phyloP scores from a whole-genome alignment of 2,797 vertebrate genomes.

The Gallinago nigripennis region DNA sequence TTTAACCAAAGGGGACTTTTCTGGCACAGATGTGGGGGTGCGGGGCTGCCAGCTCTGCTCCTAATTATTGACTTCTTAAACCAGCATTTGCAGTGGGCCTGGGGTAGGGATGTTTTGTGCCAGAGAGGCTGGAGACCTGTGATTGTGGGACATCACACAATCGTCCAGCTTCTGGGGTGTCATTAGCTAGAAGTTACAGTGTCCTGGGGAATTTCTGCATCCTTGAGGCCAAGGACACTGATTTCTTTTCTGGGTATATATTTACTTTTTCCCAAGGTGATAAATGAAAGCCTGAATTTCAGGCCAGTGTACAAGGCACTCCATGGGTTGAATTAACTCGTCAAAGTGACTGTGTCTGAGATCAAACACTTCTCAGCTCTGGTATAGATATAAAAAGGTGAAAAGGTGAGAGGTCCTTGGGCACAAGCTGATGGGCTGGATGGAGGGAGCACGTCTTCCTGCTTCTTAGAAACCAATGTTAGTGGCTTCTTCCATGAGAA shows the following conservation, averaged over 20 bases:
- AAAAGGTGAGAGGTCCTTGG: background rate
- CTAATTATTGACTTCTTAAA: background rate
- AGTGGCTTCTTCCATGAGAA: background rate
- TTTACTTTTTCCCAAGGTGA: background rate
- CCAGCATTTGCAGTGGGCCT: rapidly evolving
- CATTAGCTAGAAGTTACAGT: rapidly evolving
- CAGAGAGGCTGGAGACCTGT: background rate
- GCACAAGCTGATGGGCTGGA: background rate
- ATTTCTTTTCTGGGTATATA: background rate
- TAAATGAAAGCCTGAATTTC: background rate
- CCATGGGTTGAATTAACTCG: background rate
- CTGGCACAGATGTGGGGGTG: background rate
- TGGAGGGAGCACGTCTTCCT: background rate
- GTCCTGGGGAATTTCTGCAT: rapidly evolving
- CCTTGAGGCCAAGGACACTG: background rate
- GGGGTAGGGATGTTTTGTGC: background rate
- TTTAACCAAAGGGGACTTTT: background rate
- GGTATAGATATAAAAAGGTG: background rate
- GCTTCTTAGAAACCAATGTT: background rate
- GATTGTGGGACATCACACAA: background rate
- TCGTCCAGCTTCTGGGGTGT: background rate
- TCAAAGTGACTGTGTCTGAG: background rate
- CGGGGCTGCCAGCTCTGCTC: background rate
- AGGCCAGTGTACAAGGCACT: background rate
- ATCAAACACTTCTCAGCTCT: background rate